Base-by-base conservation (phyloP, 2,113 vertebrate species). In the Pleuronectes platessa region DNA sequence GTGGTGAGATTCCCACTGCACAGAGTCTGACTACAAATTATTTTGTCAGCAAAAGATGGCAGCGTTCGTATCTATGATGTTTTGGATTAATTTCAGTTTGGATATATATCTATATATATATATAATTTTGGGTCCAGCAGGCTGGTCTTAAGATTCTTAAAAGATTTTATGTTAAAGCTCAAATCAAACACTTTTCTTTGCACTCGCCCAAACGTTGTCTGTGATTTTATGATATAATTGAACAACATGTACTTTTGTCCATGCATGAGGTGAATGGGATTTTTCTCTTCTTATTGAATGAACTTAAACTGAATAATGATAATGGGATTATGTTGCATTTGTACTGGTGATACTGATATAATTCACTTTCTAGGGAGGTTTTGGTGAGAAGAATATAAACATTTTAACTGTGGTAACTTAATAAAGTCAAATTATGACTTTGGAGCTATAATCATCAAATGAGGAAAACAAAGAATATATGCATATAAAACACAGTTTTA, bases 111-210 rank as follows among this genome's bases (percentile, higher is more conserved):
- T 24, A 24, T 24, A 35, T 35, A 35, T 35, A 35, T 7, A 9
- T 1, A 12, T 42, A 11, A 42, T 42, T 54, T n/a, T 54, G 31
- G 12, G 88, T 89, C 88, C 89, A 93, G 93, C 93, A 8, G 93
- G 93, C 92, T 92, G 93, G 86, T 90, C 90, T 72, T 61, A 63
- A 70, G n/a, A 54, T 58, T 9, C 5, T 23, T 76, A 45, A 37
- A 15, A 56, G 82, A n/a, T 23, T 79, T 1, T 61, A 27, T 42
- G 4, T 40, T 18, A 70, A 59, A 71, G n/a, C 12, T 27, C 42
- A 82, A 74, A 24, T 40, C 8, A 74, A 18, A 51, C 47, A 14
- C 21, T 67, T 71, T 70, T 10, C 58, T 65, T 54, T 74, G 71
- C 76, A 71, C 35, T 27, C 27, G 27, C 27, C 27, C 27, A 27